Evolutionary conservation across 2,113 vertebrate genomes (phyloP), one percentile per base, ranked within the genome.

Genomic region (Motacilla alba): DNA sequence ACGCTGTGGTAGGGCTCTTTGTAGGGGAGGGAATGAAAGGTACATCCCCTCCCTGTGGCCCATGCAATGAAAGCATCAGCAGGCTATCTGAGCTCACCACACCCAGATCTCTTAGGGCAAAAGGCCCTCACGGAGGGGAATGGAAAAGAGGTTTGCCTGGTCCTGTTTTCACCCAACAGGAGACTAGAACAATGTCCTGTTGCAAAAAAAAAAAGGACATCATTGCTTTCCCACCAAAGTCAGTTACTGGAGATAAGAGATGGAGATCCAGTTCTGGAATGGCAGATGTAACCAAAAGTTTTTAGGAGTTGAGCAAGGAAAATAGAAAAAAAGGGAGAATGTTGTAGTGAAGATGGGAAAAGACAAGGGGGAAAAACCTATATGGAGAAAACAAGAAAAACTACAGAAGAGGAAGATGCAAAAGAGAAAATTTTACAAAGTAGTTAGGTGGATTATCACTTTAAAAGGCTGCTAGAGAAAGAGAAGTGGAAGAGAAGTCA

Each of bases 1-100:
- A 89, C 88, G 9, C 92, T 96, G 94, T 96, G 96, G 95, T 96
- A 95, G 93, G 95, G 94, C 95, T 95, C 77, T 96, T 74, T 39
- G 83, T 49, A 93, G 90, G 90, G 90, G 64, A 89, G 80, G 64
- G 88, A 93, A 92, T 92, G 79, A 89, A 96, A 96, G 95, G 92
- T 96, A 93, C 92, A 68, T 83, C 73, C 95, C 88, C 56, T 94
- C 93, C 87, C 90, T 92, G 73, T 93, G 93, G 95, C 88, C 86
- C 90, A 75, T 68, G 79, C 56, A 92, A 95, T 90, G 94, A 96
- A 96, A 93, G 88, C 76, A 96, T 46, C 93, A 97, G 92, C 76
- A 28, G 88, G 88, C 88, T 96, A 96, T 95, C 94, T 83, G 86
- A 77, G 88, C 92, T 90, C 73, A 83, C 92, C 94, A 96, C 93